Evolutionary conservation across 2,888 invertebrate genomes (phyloP), one percentile per base, ranked within the genome.

Genomic region (Amblyjoppa proteus): DNA sequence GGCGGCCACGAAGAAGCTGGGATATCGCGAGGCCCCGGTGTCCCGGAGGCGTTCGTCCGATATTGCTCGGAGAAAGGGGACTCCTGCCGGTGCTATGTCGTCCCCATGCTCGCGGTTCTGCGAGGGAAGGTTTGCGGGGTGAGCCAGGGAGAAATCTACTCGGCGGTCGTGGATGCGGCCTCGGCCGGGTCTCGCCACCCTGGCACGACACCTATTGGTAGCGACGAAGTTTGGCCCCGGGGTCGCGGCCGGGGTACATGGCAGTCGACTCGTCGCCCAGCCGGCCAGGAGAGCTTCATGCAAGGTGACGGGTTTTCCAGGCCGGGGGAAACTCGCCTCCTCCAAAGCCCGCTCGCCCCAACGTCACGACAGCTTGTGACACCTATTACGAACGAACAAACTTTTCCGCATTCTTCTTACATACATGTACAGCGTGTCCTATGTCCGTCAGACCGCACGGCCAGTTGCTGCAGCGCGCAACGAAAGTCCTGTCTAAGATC

Each of bases 291-390:
- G 66, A 69, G 81, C 73, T 76, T 84, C 64, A 58, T 87, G 88
- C 86, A 83, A 84, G 79, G 74, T 76, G 85, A 87, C 86, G 83
- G 84, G 80, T 82, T 78, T 78, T 41, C 61, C 64, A 16, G 73
- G 77, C 68, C 66, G 45, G 64, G 31, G 77, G 81, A 88, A 88
- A 84, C 87, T 80, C 49, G 51, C 45, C 31, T 38, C 49, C 58
- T n/a, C 28, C 34, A 7, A 28, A 51, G 20, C 31, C 81, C 31
- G 58, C 34, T 70, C 68, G 66, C 64, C 66, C 77, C 75, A 77
- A 85, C 76, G 80, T 77, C 82, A 85, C 83, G 82, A 87, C 83
- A 87, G 85, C 83, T 83, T 83, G 85, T 71, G 81, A 74, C 78
- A 76, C 77, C 78, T 78, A 87, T 83, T 83, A 80, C 83, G 45